These are phyloP conservation scores for Bos indicus DNA, from an alignment of 2,113 vertebrate genomes.

Conservation along the genomic window DNA sequence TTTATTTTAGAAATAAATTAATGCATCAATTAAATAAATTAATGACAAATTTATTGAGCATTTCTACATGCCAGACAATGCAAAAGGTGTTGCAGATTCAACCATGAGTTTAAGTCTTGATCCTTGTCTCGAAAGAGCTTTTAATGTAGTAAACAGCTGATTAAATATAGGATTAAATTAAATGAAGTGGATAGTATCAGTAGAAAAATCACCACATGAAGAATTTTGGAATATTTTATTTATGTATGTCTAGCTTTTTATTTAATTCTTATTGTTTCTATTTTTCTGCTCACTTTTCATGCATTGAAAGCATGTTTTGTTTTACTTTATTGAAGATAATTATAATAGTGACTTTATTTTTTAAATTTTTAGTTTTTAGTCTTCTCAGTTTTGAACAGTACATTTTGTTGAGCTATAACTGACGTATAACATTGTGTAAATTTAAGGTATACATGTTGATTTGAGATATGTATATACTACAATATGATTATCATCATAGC, in stretches of 20 bases:
- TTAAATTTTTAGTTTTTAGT: background rate
- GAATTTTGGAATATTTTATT: background rate
- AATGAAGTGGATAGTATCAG: background rate
- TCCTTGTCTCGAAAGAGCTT: background rate
- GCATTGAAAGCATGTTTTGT: background rate
- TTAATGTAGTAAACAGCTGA: background rate
- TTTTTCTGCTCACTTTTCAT: background rate
- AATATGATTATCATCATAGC: background rate
- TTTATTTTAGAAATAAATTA: background rate
- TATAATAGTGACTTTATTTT: background rate
- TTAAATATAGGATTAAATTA: background rate
- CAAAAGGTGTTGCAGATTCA: background rate
- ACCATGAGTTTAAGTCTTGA: background rate
- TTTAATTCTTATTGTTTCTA: background rate
- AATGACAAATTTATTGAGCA: background rate
- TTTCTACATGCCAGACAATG: background rate
- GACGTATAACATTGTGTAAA: background rate
- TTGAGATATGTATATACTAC: background rate
- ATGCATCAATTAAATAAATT: background rate
- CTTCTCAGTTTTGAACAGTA: background rate
- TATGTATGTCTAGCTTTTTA: background rate
- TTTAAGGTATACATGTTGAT: background rate
- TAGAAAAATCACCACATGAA: background rate
- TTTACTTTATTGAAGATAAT: background rate
- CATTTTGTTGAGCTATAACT: background rate